Conservation (phyloP, 2,113 vertebrate genomes). For the Sphyrna mokarran region DNA sequence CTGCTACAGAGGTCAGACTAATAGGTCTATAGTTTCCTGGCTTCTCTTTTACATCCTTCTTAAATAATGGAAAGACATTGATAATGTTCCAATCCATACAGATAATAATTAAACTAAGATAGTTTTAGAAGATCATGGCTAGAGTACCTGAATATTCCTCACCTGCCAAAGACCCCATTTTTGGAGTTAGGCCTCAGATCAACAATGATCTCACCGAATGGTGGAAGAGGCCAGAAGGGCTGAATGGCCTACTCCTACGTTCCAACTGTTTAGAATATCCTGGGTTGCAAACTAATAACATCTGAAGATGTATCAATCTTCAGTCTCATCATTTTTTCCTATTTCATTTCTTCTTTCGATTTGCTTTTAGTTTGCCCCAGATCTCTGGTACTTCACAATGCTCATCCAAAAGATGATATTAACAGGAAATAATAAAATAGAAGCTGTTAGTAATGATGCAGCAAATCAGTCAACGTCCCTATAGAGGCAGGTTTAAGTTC, state of each 20-base stretch:
- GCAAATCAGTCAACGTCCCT: background rate
- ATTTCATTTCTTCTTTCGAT: background rate
- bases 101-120: background rate
- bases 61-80: background rate
- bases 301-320: background rate
- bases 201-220: no score
- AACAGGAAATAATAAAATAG: background rate
- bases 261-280: background rate
- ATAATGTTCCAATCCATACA: background rate
- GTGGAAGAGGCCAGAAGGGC: no score
- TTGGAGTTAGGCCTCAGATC: no score
- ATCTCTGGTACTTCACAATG: background rate
- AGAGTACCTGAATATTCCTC: background rate
- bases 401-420: background rate
- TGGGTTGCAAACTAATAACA: background rate
- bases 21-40: background rate
- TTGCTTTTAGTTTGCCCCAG: background rate
- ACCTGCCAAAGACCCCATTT: no score
- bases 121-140: background rate
- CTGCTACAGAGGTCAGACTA: background rate
- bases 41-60: background rate
- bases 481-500: background rate
- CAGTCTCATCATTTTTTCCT: background rate
- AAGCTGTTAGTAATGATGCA: background rate
- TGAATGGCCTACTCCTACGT: no score